phyloP scores from a whole-genome alignment of 2,797 vertebrate species.

The Momotus momota region DNA sequence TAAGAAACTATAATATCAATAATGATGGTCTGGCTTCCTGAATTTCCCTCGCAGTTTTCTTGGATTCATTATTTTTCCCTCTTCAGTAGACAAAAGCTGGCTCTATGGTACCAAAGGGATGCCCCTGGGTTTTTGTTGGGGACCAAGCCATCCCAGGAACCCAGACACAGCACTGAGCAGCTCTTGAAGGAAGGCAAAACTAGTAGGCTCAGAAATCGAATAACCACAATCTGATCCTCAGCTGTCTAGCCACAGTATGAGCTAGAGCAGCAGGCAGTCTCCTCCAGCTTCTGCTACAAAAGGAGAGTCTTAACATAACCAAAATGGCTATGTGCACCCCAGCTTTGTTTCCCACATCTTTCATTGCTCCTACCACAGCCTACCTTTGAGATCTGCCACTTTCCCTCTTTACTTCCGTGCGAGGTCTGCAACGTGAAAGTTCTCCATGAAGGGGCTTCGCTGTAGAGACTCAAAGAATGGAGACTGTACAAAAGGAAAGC shows the following conservation, averaged over 20 bases:
- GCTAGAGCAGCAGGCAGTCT: not conserved
- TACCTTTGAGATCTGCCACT: not conserved
- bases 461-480: not conserved
- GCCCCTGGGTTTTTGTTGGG: not conserved
- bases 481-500: not conserved
- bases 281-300: not conserved
- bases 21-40: slow-evolving; percentile 23
- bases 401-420: not conserved
- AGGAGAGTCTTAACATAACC: not conserved
- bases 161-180: not conserved
- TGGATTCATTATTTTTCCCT: not conserved
- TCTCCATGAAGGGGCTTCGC: not conserved
- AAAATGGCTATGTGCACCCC: not conserved
- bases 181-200: not conserved
- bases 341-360: not conserved
- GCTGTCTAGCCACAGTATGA: not conserved
- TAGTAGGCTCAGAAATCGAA: not conserved
- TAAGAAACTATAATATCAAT: slow-evolving; percentile 23
- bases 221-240: not conserved
- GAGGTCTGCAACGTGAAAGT: rapidly evolving
- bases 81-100: not conserved
- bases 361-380: not conserved
- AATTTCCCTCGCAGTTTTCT: slow-evolving; percentile 11
- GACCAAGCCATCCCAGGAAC: not conserved
- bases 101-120: not conserved